Percentiles rank a stretch among this genome's conserved stretches.
Conservation (phyloP, 2,797 vertebrate genomes). For the Sarcophilus harrisii region DNA sequence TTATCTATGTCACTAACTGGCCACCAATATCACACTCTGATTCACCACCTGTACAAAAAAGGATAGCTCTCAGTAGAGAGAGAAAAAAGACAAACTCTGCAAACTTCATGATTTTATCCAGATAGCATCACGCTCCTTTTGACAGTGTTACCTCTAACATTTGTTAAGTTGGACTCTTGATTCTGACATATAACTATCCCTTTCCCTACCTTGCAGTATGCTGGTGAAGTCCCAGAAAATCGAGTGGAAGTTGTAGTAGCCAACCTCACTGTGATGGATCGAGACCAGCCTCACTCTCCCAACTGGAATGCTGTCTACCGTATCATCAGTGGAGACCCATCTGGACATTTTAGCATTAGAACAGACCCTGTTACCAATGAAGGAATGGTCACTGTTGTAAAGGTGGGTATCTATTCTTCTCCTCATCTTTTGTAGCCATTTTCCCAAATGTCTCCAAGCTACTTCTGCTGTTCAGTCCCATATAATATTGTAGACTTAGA, state of each 20-base stretch:
- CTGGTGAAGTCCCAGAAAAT: conserved; percentile 95
- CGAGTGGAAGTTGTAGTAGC: conserved; percentile 91
- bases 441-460: background rate
- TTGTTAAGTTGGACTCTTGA: background rate
- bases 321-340: conserved; percentile 94
- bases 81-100: background rate
- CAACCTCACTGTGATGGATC: conserved; percentile 94
- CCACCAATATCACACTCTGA: background rate
- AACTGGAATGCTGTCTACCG: conserved; percentile 97
- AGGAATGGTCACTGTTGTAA: conserved; percentile 94
- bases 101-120: background rate
- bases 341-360: conserved; percentile 92
- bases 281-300: conserved; percentile 94
- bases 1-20: background rate
- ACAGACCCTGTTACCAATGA: conserved; percentile 94
- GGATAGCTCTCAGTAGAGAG: background rate
- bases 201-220: conserved; percentile 85
- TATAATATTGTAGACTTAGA: background rate
- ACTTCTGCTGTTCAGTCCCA: background rate
- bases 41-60: background rate
- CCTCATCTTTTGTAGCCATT: background rate
- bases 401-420: conserved; percentile 85
- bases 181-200: fast-evolving
- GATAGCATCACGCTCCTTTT: background rate
- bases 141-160: background rate